Evolutionary conservation across 1,140 invertebrate genomes (phyloP), one percentile per base, ranked within the genome.

Genomic region (Sycobia sp.): DNA sequence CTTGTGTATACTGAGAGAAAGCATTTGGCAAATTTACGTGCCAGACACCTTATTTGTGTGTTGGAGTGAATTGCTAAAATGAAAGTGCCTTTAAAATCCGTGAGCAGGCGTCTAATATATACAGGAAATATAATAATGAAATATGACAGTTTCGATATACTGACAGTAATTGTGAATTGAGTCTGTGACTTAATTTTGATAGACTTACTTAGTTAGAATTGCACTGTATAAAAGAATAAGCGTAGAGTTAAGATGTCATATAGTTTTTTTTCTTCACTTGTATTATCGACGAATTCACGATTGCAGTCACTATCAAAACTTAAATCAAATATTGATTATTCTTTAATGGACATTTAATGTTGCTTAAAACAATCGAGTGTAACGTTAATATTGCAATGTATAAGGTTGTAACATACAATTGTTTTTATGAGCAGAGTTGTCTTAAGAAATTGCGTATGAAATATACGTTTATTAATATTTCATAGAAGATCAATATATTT

Each of bases 1-100:
- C 47, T 57, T 63, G 51, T 57, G 16, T 51, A 22, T 36, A 49
- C 7, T 34, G 46, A 29, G n/a, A 9, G 1, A 25, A 32, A 54
- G 14, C 2, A 16, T 51, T 44, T 51, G 18, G 27, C 18, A 18
- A 57, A 50, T 51, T 14, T 57, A 57, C 13, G 51, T 51, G 53
- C 36, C 38, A 46, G 51, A 51, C 46, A 57, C 44, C 57, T 63
- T 23, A 43, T 50, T 63, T 51, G 22, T 38, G 39, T 53, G 38
- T 54, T 46, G 32, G 66, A 68, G 69, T 60, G 62, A 69, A 71
- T 71, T 62, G 56, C 69, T 69, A 71, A 66, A 72, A 53, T 68
- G 65, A 72, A 77, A 78, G 76, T 78, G 76, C 76, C 76, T 78
- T 75, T 72, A 70, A 73, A 74, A 71, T 62, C 63, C n/a, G 53